These are phyloP conservation scores for human DNA, from an alignment of 2,113 vertebrate species.

Conservation along the genomic window GRCh38 chr14:76037001-76037500, in stretches of 20 bases:
- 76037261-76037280: not conserved
- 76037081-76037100: not conserved
- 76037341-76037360: not conserved
- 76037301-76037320: not conserved
- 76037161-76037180: not conserved
- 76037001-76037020: too few relatives aligned
- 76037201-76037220: not conserved
- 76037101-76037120: not conserved
- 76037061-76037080: not conserved
- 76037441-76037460: not conserved
- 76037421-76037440: not conserved
- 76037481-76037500: not conserved
- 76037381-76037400: too few relatives aligned
- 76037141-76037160: not conserved
- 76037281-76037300: not conserved
- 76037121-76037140: not conserved
- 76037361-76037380: not conserved
- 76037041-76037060: too few relatives aligned
- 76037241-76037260: rapidly evolving
- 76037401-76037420: not conserved
- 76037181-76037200: not conserved
- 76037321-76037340: too few relatives aligned
- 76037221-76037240: not conserved
- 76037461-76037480: not conserved
- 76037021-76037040: too few relatives aligned